Evolutionary conservation across 2,797 vertebrate species (phyloP).

Genomic region (Leptoclinus maculatus): DNA sequence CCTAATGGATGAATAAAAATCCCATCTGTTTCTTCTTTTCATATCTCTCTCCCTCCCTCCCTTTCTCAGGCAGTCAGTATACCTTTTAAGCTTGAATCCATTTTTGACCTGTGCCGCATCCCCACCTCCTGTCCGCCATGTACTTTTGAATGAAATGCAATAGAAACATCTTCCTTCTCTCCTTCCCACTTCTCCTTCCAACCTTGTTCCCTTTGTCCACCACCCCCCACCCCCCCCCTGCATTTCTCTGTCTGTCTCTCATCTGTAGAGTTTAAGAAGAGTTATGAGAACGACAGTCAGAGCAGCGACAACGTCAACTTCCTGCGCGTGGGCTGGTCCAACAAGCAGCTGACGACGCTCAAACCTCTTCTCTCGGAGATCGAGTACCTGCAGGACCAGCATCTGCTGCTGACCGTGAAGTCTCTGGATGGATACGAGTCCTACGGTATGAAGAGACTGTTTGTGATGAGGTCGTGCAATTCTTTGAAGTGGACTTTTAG

Average conservation of each 20-base stretch:
- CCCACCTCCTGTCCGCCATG: slow-evolving; percentile 12
- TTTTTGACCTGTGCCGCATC: slow-evolving; percentile 55
- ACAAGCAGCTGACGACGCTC: slow-evolving; percentile 94
- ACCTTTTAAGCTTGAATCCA: slow-evolving; percentile 59
- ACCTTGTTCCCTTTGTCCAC: slow-evolving; percentile 15
- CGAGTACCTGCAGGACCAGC: slow-evolving; percentile 98
- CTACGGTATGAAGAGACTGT: slow-evolving; percentile 84
- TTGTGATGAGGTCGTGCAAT: not conserved
- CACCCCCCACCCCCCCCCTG: slow-evolving; percentile 5
- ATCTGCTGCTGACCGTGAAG: slow-evolving; percentile 95
- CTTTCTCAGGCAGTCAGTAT: slow-evolving; percentile 78
- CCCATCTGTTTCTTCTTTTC: slow-evolving; percentile 53
- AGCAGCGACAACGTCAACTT: slow-evolving; percentile 98
- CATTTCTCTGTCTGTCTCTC: slow-evolving; percentile 39
- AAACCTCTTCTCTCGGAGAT: slow-evolving; percentile 97
- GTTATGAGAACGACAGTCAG: slow-evolving; percentile 95
- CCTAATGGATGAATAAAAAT: slow-evolving; percentile 39
- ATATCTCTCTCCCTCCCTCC: slow-evolving; percentile 29
- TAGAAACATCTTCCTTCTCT: slow-evolving; percentile 54
- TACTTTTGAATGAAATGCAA: slow-evolving; percentile 58
- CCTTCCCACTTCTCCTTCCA: slow-evolving; percentile 24
- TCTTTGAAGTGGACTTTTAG: not conserved
- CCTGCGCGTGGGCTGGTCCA: slow-evolving; percentile 96
- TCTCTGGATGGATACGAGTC: slow-evolving; percentile 97
- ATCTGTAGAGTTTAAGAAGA: slow-evolving; percentile 94